Evolutionary conservation across 2,113 vertebrate genomes (phyloP).

Genomic region (Bos javanicus): DNA sequence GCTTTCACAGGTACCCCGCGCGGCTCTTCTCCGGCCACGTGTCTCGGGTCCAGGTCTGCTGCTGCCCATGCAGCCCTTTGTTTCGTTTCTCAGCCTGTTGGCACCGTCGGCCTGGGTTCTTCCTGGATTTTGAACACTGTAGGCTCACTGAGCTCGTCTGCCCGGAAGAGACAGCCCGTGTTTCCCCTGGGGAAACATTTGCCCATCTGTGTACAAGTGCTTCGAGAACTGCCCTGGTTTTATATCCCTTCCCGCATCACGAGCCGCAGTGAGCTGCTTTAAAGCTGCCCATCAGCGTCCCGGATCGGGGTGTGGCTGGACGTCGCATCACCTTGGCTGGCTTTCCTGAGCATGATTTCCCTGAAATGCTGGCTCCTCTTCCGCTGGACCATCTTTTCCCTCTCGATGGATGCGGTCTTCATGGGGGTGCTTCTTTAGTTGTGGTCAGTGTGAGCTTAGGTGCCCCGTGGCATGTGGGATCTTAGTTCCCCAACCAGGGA

Average conservation of each 20-base stretch:
- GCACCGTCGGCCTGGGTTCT: not conserved
- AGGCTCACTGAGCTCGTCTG: not conserved
- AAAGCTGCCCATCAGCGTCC: not conserved
- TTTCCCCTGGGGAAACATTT: not conserved
- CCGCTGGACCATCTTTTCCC: not conserved
- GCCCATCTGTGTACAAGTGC: not conserved
- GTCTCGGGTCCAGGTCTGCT: too few relatives aligned
- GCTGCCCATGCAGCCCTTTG: not conserved
- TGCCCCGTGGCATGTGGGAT: not conserved
- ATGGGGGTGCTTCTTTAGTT: not conserved
- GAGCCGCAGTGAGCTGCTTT: not conserved
- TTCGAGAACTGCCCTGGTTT: not conserved
- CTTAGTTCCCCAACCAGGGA: not conserved
- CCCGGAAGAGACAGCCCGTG: not conserved
- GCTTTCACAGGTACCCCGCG: constrained; percentile 65
- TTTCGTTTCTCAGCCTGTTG: not conserved
- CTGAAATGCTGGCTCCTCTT: not conserved
- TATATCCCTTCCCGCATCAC: not conserved
- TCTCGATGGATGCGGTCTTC: not conserved
- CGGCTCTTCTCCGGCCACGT: fast-evolving
- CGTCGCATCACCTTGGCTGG: not conserved
- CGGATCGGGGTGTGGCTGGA: not conserved
- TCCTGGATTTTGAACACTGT: not conserved
- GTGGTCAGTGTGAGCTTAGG: not conserved
- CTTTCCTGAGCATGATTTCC: not conserved